A percentile compares a stretch with the other conserved stretches of the same genome.
phyloP scores from a whole-genome alignment of 2,797 vertebrate genomes.

The Tadarida brasiliensis region DNA sequence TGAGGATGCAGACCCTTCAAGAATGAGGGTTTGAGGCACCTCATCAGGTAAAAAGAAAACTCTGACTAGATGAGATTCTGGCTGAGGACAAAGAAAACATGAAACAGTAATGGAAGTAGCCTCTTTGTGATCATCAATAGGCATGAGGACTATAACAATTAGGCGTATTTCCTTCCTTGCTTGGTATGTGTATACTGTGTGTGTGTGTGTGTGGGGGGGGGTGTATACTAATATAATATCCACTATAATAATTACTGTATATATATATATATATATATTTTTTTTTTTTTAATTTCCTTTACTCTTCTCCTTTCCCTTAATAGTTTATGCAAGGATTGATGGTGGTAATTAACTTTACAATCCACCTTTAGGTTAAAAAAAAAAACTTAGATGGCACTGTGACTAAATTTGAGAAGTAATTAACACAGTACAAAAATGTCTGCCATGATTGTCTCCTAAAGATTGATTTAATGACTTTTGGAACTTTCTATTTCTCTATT shows the following conservation, averaged over 20 bases:
- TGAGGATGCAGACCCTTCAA: background rate
- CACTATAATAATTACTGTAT: too few relatives aligned
- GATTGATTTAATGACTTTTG: background rate
- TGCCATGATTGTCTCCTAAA: background rate
- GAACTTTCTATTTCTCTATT: conserved; percentile 5
- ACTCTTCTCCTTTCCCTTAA: background rate
- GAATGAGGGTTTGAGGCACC: background rate
- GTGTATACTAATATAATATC: too few relatives aligned
- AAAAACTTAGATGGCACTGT: background rate
- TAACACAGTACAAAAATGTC: background rate
- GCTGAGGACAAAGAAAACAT: background rate
- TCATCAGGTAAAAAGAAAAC: background rate
- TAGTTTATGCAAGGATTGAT: background rate
- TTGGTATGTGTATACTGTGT: background rate
- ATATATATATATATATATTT: too few relatives aligned
- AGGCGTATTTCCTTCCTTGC: background rate
- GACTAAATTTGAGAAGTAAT: background rate
- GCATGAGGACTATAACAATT: background rate
- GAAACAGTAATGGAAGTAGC: background rate
- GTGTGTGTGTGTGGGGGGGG: too few relatives aligned
- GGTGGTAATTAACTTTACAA: background rate
- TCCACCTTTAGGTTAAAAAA: background rate
- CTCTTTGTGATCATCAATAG: background rate
- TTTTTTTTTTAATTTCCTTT: too few relatives aligned
- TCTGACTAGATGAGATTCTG: background rate